phyloP scores from a whole-genome alignment of 2,113 vertebrate genomes.

The Turnix velox region DNA sequence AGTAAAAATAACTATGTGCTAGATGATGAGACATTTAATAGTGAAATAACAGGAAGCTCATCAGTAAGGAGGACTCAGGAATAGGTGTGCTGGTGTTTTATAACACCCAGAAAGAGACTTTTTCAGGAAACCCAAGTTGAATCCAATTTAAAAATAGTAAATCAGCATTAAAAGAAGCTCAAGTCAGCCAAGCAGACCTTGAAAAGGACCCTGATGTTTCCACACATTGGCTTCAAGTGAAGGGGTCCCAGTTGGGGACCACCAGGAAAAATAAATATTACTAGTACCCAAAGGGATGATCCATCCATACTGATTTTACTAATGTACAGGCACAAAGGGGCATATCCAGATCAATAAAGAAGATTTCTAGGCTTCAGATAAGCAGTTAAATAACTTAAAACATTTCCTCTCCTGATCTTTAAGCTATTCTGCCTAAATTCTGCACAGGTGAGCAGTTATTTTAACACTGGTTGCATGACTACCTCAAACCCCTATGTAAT shows the following conservation, averaged over 20 bases:
- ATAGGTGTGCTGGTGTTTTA: background rate
- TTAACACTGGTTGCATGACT: background rate
- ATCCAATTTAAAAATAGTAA: background rate
- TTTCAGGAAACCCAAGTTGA: background rate
- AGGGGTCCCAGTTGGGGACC: too few species aligned
- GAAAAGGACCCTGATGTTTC: background rate
- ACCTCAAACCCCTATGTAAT: background rate
- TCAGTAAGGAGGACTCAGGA: background rate
- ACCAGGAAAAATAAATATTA: background rate
- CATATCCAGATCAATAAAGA: background rate
- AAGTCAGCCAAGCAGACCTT: background rate
- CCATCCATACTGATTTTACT: background rate
- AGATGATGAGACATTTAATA: background rate
- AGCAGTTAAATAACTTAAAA: background rate
- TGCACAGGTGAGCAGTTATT: background rate
- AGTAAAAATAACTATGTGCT: background rate
- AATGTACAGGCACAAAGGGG: background rate
- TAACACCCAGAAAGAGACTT: background rate
- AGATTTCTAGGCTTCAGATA: background rate
- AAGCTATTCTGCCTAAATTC: background rate
- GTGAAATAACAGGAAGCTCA: background rate
- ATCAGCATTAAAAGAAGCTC: background rate
- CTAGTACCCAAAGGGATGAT: background rate
- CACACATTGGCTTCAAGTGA: fast-evolving
- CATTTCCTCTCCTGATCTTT: background rate